Base-by-base conservation (phyloP, 2,797 vertebrate genomes). In the Gallinago nigripennis region DNA sequence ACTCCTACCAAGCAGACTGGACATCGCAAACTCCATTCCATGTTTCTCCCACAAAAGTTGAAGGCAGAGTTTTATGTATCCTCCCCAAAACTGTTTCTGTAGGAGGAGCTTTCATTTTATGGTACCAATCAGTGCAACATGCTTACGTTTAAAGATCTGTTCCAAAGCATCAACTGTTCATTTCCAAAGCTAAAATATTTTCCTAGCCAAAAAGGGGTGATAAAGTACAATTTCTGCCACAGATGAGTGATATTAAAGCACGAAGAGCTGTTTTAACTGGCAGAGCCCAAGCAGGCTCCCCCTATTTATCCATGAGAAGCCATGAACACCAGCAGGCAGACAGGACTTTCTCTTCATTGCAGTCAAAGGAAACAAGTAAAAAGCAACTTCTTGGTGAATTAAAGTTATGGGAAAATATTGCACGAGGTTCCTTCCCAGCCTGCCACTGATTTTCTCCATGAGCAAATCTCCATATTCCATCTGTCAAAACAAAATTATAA, bases 121-220 rank as follows among this genome's bases (percentile, higher is more conserved):
- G 24, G 73, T 75, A 88, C 88, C 75, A 66, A 84, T 86, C 82
- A 86, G 77, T n/a, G 11, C 46, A 79, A 79, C 1, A 8, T 84
- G 77, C 39, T 94, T 93, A 79, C 0, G 0, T 90, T 94, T 84
- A 82, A 94, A 93, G 88, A 66, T 73, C 61, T 86, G 21, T 79
- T 88, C 70, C 68, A 69, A 84, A 69, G 77, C 23, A 68, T 41
- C 56, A 48, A 14, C 66, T 63, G 53, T 58, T 92, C 66, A 57
- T 88, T 96, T 88, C 81, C 81, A 90, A 80, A 48, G 51, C 28
- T 86, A 63, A 92, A 90, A 94, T 88, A 88, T 73, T 94, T 94
- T 90, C 51, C 43, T 85, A 70, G 64, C 25, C 66, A 68, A 88
- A 86, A 71, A n/a, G 43, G 28, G 31, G 16, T 3, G 63, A 86